Conservation (phyloP, 1,140 invertebrate genomes). For the Drosophila jambulina region DNA sequence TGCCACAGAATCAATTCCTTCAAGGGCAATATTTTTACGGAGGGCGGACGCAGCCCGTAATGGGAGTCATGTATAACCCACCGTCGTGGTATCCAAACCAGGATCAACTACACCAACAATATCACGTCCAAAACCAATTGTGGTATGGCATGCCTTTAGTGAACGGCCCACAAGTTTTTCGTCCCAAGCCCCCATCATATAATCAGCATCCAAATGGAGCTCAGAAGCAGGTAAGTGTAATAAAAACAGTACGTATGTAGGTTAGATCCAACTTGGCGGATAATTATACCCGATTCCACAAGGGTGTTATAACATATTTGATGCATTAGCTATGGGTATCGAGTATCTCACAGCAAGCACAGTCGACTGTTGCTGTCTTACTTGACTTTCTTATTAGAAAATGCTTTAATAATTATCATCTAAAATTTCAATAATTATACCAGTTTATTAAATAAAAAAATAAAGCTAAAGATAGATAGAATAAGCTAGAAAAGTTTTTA, state of each 20-base stretch:
- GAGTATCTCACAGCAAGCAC: no score
- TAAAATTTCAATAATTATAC: not conserved
- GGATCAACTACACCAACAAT: not conserved
- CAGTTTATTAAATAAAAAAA: no score
- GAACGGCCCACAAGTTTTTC: not conserved
- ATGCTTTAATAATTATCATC: no score
- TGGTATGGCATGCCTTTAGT: not conserved
- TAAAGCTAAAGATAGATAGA: no score
- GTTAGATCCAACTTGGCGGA: no score
- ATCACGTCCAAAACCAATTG: not conserved
- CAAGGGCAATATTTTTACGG: constrained; percentile 4
- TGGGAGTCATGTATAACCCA: not conserved
- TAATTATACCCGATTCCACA: no score
- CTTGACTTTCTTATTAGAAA: no score
- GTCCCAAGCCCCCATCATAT: not conserved
- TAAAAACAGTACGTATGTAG: not conserved
- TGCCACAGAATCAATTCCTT: not conserved
- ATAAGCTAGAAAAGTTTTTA: no score
- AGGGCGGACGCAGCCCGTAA: not conserved
- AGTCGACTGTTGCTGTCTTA: no score
- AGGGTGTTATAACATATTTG: no score
- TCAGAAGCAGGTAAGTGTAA: constrained; percentile 2
- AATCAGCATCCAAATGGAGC: not conserved
- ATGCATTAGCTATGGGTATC: no score
- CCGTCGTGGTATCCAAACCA: not conserved